Percentiles rank a stretch among this genome's conserved stretches.
Conservation (phyloP, 1,140 invertebrate species). For the Drosophila bipectinata region DNA sequence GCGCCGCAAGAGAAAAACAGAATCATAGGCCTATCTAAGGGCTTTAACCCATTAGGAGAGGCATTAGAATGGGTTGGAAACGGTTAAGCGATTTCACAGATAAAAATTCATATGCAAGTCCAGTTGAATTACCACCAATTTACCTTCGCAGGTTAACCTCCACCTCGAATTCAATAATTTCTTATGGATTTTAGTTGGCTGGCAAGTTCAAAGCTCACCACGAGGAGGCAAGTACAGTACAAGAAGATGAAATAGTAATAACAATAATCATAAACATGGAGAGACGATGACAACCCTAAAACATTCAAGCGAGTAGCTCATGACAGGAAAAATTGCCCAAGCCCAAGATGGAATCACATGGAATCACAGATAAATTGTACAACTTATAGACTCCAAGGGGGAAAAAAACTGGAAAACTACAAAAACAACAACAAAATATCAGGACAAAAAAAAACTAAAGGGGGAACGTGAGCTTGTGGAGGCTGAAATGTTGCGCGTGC, state of each 20-base stretch:
- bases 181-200: constrained; percentile 40
- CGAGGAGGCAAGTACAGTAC: not conserved
- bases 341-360: constrained; percentile 57
- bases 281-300: constrained; percentile 68
- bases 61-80: constrained; percentile 10
- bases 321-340: constrained; percentile 51
- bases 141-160: constrained; percentile 34
- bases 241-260: constrained; percentile 58
- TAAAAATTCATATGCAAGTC: constrained; percentile 8
- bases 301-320: constrained; percentile 40
- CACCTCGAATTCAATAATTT: constrained; percentile 49
- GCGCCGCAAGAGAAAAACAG: constrained; percentile 37
- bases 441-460: constrained; percentile 10
- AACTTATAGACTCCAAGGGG: constrained; percentile 35
- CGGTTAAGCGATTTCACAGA: not conserved
- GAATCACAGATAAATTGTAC: constrained; percentile 64
- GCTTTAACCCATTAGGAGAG: constrained; percentile 44
- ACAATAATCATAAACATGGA: constrained; percentile 69
- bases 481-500: constrained; percentile 51
- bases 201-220: constrained; percentile 59
- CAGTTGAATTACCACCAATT: constrained; percentile 43
- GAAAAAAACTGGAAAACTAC: not conserved
- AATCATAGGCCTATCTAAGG: constrained; percentile 43
- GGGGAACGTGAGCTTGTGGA: constrained; percentile 23
- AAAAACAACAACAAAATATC: not conserved